phyloP scores from a whole-genome alignment of 2,113 vertebrate genomes.

The Bettongia penicillata region DNA sequence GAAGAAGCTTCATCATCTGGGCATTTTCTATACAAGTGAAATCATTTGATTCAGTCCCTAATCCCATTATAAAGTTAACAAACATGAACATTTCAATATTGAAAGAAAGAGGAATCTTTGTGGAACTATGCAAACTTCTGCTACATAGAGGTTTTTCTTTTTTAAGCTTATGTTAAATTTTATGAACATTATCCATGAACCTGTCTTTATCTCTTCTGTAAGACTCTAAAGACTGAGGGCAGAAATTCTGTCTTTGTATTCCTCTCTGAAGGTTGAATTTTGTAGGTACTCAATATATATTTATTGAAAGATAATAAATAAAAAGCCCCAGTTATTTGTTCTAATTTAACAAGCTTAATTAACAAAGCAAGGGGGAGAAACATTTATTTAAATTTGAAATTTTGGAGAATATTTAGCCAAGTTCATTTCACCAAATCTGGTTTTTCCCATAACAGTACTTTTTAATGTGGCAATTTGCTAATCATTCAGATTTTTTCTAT shows the following conservation, averaged over 20 bases:
- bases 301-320: not conserved
- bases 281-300: not conserved
- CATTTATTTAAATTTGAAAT: not conserved
- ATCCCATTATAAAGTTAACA: not conserved
- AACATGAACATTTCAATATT: not conserved
- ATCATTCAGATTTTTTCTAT: not conserved
- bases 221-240: not conserved
- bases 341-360: not conserved
- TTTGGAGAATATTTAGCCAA: not conserved
- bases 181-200: not conserved
- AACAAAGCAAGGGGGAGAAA: not conserved
- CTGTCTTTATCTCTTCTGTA: not conserved
- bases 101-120: not conserved
- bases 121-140: not conserved
- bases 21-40: not conserved
- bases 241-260: not conserved
- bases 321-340: not conserved
- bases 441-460: not conserved
- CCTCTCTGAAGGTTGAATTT: not conserved
- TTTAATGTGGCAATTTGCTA: not conserved
- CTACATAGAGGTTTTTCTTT: not conserved
- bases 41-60: not conserved
- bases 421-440: slow-evolving; percentile 1
- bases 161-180: not conserved
- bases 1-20: not conserved